Evolutionary conservation across 2,797 vertebrate species (phyloP).

Genomic region (Rhinoraja longicauda): DNA sequence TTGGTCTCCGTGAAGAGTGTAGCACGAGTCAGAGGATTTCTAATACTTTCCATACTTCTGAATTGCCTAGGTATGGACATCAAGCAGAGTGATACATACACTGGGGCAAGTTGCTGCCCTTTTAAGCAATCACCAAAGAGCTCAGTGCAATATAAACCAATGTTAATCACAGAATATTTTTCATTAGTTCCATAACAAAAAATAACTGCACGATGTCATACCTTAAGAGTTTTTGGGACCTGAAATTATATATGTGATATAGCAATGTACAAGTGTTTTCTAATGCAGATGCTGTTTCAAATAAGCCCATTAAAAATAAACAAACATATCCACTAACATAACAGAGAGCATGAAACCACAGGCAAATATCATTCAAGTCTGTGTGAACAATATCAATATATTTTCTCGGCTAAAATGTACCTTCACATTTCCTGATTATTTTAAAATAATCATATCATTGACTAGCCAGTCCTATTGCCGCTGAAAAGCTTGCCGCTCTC

Average conservation of each 20-base stretch:
- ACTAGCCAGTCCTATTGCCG: too few species aligned
- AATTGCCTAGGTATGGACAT: too few species aligned
- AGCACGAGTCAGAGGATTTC: too few species aligned
- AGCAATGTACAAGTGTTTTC: not conserved
- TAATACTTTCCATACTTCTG: too few species aligned
- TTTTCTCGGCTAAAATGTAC: not conserved
- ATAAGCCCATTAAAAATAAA: not conserved
- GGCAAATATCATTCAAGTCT: not conserved
- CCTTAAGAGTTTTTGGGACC: not conserved
- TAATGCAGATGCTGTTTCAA: not conserved
- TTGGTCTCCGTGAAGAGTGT: too few species aligned
- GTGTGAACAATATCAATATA: not conserved
- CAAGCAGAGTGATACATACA: too few species aligned
- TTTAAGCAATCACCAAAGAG: too few species aligned
- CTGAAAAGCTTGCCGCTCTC: not conserved
- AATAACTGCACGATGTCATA: not conserved
- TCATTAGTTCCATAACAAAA: not conserved
- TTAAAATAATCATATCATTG: not conserved
- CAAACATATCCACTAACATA: not conserved
- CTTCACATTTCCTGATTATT: not conserved
- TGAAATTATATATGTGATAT: not conserved
- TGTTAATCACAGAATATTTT: not conserved
- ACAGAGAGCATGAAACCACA: not conserved
- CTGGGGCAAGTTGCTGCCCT: too few species aligned
- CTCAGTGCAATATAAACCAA: not conserved